Evolutionary conservation across 2,113 vertebrate species (phyloP).

Genomic region (Scartelaos histophorus): DNA sequence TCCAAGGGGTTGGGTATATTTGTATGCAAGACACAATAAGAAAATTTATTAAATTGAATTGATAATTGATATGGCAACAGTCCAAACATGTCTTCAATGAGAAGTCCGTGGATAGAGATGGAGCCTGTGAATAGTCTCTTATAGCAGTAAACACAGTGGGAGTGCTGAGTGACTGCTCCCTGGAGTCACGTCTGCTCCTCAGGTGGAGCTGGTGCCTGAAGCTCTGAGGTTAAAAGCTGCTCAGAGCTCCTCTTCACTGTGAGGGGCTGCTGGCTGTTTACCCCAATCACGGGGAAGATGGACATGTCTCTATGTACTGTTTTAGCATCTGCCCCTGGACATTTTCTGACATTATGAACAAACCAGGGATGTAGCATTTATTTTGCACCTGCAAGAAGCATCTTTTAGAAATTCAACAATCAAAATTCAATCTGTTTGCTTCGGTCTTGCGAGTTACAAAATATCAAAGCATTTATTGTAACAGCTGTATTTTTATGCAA

Average conservation of each 20-base stretch:
- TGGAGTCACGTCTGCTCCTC: slow-evolving; percentile 4
- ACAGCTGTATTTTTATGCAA: no score
- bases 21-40: no score
- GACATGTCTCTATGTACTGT: neutral
- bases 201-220: slow-evolving; percentile 37
- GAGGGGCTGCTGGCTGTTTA: slow-evolving; percentile 36
- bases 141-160: neutral
- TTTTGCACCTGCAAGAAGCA: no score
- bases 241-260: slow-evolving; percentile 17
- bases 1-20: no score
- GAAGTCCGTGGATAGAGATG: no score
- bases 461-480: no score
- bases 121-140: neutral
- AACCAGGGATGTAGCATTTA: neutral
- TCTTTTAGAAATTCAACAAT: no score
- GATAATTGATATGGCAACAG: no score
- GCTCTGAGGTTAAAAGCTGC: slow-evolving; percentile 39
- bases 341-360: neutral
- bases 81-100: no score
- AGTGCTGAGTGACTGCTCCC: slow-evolving; percentile 38
- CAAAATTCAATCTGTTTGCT: no score
- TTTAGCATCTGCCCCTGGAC: neutral
- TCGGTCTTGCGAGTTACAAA: no score
- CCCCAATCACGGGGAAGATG: slow-evolving; percentile 34
- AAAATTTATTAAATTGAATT: no score